Evolutionary conservation across 2,888 invertebrate species (phyloP).

Genomic region (Cephus runcator): DNA sequence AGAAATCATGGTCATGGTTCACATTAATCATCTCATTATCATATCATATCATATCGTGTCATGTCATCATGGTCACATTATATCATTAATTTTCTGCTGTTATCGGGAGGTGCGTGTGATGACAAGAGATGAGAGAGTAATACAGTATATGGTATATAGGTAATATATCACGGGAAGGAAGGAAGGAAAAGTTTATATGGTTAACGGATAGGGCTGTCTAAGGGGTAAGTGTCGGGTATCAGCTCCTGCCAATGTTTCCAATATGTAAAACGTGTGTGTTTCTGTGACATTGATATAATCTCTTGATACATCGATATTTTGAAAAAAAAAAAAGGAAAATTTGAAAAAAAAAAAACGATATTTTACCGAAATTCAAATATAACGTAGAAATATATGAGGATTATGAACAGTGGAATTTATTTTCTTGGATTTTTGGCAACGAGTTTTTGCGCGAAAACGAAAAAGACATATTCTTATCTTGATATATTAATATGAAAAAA

Average conservation of each 20-base stretch:
- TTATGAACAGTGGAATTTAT: neutral
- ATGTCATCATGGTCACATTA: constrained; percentile 51
- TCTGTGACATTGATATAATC: neutral
- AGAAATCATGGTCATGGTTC: constrained; percentile 58
- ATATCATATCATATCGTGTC: constrained; percentile 52
- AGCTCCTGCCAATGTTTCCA: neutral
- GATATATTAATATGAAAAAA: neutral
- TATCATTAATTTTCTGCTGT: constrained; percentile 30
- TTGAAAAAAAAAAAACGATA: too few species aligned
- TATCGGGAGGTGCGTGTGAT: constrained; percentile 2
- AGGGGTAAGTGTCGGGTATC: neutral
- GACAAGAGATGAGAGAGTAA: constrained; percentile 18
- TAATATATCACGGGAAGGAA: neutral
- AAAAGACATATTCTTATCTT: neutral
- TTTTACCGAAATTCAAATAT: neutral
- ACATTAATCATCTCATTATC: constrained; percentile 60
- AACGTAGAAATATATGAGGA: neutral
- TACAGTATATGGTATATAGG: constrained; percentile 4
- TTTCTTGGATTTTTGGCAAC: neutral
- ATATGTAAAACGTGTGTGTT: neutral
- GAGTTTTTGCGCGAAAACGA: neutral
- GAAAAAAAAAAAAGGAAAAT: too few species aligned
- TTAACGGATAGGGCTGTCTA: neutral
- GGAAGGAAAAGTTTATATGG: neutral
- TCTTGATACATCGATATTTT: neutral